Base-by-base conservation (phyloP, 2,888 invertebrate genomes). In the Oligia fasciuncula region DNA sequence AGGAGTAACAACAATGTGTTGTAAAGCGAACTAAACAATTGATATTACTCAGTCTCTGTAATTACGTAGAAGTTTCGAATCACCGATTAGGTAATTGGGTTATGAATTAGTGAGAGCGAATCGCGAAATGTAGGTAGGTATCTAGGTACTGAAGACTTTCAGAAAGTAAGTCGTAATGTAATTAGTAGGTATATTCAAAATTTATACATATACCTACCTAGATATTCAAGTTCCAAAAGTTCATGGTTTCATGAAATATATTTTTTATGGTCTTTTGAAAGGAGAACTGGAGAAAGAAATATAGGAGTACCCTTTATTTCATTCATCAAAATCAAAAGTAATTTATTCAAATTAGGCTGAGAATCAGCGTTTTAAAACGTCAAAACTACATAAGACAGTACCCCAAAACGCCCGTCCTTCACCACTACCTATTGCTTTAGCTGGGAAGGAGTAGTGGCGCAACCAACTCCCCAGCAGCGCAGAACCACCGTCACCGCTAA, bases 11-110 rank as follows among this genome's bases (percentile, higher is more conserved):
- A 77, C 72, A 69, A 74, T 74, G 40, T 70, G 82, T 81, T 66
- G 73, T 49, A 35, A 81, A 72, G 71, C 67, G 73, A 85, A 81
- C 81, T 76, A 85, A 46, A 67, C 85, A 84, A 81, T 85, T 84
- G 81, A 71, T 81, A 77, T 77, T 69, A 77, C 63, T 63, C 43
- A 49, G 57, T 71, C 43, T 35, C 23, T 67, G 76, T 83, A 85
- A 85, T 76, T 83, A 83, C 68, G 17, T 40, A 57, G 54, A 77
- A 85, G 65, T 80, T 85, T 70, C 65, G 80, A 84, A 79, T 84
- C 79, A 79, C 71, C 72, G 72, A 79, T 80, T 82, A 49, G 49
- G 49, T 13, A 85, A 77, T 75, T 68, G 60, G 65, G 66, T 70
- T 76, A 71, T 73, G 51, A 84, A 85, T 82, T 82, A 82, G 69